Percentiles rank a stretch among this genome's conserved stretches.
These are phyloP conservation scores for Pelobates fuscus DNA, from an alignment of 2,113 vertebrate species.

Conservation along the genomic window DNA sequence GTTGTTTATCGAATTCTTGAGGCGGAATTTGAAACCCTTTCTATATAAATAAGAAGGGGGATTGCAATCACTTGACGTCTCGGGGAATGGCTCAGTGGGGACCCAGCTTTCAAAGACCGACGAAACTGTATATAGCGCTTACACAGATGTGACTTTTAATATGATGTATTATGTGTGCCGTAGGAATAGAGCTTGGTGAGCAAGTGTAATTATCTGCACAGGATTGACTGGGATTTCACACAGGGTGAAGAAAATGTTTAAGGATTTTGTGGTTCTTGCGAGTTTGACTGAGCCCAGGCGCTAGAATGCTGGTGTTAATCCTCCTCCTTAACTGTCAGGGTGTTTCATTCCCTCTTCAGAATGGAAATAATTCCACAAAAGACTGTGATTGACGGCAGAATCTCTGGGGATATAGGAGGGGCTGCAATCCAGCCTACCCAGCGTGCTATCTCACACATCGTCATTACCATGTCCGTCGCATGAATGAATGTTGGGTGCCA, in stretches of 20 bases:
- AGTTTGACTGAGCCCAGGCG: conserved; percentile 22
- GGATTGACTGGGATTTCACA: conserved; percentile 27
- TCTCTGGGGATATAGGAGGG: neutral
- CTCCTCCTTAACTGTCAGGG: conserved; percentile 30
- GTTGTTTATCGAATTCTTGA: no score
- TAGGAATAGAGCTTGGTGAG: neutral
- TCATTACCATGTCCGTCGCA: conserved; percentile 30
- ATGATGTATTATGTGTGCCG: neutral
- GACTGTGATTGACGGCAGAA: conserved; percentile 8
- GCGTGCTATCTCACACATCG: conserved; percentile 12
- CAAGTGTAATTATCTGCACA: conserved; percentile 2
- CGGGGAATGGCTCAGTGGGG: neutral
- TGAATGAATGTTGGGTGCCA: conserved; percentile 17
- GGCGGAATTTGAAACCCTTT: conserved; percentile 1
- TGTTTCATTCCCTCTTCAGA: conserved; percentile 29
- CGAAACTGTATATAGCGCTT: neutral
- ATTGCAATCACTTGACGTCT: neutral
- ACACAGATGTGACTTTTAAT: conserved; percentile 3
- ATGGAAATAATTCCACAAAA: conserved; percentile 26
- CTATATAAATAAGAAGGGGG: neutral
- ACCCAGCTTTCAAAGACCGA: neutral
- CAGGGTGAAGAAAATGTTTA: conserved; percentile 9
- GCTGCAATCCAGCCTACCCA: neutral
- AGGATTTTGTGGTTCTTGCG: conserved; percentile 23
- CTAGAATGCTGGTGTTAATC: conserved; percentile 35